Percentiles rank a stretch among this genome's conserved stretches.
Conservation (phyloP, 2,888 invertebrate genomes). For the Ligdia adustata region DNA sequence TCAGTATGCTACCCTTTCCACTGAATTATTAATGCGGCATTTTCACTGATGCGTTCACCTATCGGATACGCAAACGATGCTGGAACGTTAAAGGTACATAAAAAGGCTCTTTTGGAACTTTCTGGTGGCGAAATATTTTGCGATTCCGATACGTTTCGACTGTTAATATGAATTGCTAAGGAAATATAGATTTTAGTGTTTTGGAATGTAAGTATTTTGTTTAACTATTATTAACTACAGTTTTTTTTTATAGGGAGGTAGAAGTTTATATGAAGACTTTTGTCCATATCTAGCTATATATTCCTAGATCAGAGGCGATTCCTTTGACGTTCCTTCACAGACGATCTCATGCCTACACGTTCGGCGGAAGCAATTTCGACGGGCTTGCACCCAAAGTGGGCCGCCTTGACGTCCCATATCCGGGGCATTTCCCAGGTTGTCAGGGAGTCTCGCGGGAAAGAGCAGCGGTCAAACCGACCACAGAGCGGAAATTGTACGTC, state of each 20-base stretch:
- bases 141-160: constrained; percentile 10
- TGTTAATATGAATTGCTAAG: constrained; percentile 9
- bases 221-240: no score
- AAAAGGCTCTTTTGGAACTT: constrained; percentile 51
- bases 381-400: constrained; percentile 59
- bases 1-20: constrained; percentile 23
- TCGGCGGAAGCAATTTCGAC: constrained; percentile 71
- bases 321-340: no score
- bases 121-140: background rate
- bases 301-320: no score
- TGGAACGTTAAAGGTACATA: constrained; percentile 52
- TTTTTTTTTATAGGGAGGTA: no score
- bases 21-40: constrained; percentile 65
- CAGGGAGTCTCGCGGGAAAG: constrained; percentile 68
- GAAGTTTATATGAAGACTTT: no score
- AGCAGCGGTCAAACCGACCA: constrained; percentile 66
- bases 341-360: constrained; percentile 28
- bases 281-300: no score
- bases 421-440: constrained; percentile 71
- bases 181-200: no score
- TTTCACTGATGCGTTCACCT: constrained; percentile 61
- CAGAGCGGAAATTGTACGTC: constrained; percentile 78
- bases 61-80: constrained; percentile 55
- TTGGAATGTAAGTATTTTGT: no score
- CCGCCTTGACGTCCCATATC: constrained; percentile 75